These are phyloP conservation scores for Kradibia gibbosae DNA, from an alignment of 1,140 invertebrate species.

Conservation along the genomic window DNA sequence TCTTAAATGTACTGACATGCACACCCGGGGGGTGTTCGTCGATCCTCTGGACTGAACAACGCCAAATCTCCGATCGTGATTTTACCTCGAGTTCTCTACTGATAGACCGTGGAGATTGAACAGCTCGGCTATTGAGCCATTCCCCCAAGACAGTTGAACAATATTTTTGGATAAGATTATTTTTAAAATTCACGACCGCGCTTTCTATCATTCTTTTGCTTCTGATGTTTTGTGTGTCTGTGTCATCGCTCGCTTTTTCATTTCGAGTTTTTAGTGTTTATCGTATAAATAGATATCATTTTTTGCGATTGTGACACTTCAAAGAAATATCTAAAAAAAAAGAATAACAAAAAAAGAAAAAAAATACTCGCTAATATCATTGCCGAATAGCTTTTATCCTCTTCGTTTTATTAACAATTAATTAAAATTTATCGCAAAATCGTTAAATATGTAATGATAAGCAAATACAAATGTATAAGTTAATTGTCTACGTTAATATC, in stretches of 20 bases:
- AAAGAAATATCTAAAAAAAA: not conserved
- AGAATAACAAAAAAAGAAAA: too few relatives aligned
- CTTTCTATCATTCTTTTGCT: not conserved
- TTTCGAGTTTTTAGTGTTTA: not conserved
- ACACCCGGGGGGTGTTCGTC: not conserved
- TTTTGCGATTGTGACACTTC: not conserved
- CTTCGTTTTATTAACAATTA: too few relatives aligned
- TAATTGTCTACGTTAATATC: too few relatives aligned
- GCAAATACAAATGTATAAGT: too few relatives aligned
- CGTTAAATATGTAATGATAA: too few relatives aligned
- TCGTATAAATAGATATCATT: conserved; percentile 3
- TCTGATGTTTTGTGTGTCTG: not conserved
- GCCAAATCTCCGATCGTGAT: too few relatives aligned
- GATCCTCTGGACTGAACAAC: too few relatives aligned
- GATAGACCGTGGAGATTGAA: not conserved
- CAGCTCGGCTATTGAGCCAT: not conserved
- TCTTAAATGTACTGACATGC: too few relatives aligned
- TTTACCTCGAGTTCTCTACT: not conserved
- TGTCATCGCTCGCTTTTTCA: not conserved
- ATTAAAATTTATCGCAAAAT: too few relatives aligned
- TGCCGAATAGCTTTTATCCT: too few relatives aligned
- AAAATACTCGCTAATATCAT: too few relatives aligned
- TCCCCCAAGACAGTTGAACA: not conserved
- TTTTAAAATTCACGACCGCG: not conserved
- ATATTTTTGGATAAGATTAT: conserved; percentile 7